phyloP scores from a whole-genome alignment of 2,113 vertebrate species.

The Garra rufa region DNA sequence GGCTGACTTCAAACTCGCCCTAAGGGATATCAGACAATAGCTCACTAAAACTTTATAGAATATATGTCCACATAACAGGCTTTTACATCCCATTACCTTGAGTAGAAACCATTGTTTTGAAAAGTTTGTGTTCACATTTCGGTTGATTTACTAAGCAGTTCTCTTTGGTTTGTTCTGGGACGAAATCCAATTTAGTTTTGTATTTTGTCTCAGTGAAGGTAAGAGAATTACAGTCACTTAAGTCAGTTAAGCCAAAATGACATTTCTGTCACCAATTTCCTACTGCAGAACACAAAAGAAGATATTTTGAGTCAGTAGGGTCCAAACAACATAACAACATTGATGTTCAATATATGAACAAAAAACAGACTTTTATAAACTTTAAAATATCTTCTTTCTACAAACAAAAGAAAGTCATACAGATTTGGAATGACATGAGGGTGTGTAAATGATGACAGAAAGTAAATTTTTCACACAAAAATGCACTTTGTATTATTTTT shows the following conservation, averaged over 20 bases:
- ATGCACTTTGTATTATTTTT: no score
- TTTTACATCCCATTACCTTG: neutral
- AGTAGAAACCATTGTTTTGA: neutral
- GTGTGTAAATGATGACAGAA: no score
- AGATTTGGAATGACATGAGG: no score
- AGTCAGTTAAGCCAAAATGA: neutral
- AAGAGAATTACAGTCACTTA: neutral
- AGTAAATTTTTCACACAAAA: no score
- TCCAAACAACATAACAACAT: neutral
- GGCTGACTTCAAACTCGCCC: neutral
- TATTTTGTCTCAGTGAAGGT: neutral
- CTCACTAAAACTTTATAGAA: neutral
- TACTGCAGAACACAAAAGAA: neutral
- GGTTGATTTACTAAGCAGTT: conserved; percentile 8
- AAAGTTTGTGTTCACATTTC: neutral
- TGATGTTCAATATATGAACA: neutral
- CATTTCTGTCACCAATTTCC: neutral
- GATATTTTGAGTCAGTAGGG: neutral
- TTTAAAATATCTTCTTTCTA: no score
- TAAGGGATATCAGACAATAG: neutral
- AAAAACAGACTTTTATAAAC: no score
- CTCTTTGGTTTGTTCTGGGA: neutral
- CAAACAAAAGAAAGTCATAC: no score
- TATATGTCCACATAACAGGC: neutral
- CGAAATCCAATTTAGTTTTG: conserved; percentile 10